phyloP scores from a whole-genome alignment of 2,797 vertebrate species.

The Tamandua tetradactyla region DNA sequence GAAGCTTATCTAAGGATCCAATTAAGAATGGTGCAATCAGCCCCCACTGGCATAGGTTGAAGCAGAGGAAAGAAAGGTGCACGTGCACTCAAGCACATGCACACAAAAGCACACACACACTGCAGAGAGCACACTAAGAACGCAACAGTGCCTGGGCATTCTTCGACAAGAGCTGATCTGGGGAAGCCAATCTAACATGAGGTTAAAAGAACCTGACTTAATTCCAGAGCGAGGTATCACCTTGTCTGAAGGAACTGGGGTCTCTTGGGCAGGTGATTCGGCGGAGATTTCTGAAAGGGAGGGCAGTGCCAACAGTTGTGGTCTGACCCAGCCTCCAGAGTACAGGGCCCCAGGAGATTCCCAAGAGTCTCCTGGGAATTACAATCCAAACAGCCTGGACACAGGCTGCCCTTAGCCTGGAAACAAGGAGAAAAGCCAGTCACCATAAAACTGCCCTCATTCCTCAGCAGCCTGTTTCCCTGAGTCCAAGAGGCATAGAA shows the following conservation, averaged over 20 bases:
- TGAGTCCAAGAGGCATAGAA: accelerated
- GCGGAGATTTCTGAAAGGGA: background rate
- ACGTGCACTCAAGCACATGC: background rate
- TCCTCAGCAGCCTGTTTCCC: background rate
- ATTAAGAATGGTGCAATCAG: background rate
- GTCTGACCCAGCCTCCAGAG: background rate
- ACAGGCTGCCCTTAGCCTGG: background rate
- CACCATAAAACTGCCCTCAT: background rate
- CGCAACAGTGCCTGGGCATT: background rate
- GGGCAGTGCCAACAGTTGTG: background rate
- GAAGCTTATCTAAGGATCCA: background rate
- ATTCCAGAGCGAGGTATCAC: background rate
- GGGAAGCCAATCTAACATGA: background rate
- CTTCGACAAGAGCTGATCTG: background rate
- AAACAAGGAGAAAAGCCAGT: background rate
- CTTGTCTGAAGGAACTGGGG: background rate
- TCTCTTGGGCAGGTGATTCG: background rate
- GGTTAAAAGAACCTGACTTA: background rate
- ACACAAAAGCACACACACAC: background rate
- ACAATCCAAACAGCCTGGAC: background rate
- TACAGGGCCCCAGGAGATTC: background rate
- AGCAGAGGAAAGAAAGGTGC: background rate
- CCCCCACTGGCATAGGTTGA: background rate
- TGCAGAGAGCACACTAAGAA: background rate
- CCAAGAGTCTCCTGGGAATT: background rate